These are phyloP conservation scores for Dascyllus trimaculatus DNA, from an alignment of 2,113 vertebrate genomes.

Conservation along the genomic window DNA sequence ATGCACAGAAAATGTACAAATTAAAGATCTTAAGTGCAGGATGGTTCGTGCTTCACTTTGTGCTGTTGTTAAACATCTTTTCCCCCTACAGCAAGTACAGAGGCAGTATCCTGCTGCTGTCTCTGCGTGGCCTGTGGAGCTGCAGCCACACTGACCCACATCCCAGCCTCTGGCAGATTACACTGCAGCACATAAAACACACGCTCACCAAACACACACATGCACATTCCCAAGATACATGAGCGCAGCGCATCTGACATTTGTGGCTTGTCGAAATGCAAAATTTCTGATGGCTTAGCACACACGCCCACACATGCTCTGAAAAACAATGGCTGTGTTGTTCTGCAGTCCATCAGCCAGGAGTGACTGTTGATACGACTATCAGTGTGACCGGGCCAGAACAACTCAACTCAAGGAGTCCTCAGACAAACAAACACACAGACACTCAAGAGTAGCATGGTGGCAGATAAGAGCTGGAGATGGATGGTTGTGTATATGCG, in stretches of 20 bases:
- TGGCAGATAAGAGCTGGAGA: slow-evolving; percentile 67
- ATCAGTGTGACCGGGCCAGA: slow-evolving; percentile 58
- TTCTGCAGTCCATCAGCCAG: slow-evolving; percentile 65
- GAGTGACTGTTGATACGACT: slow-evolving; percentile 66
- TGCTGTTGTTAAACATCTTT: slow-evolving; percentile 14
- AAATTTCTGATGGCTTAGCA: slow-evolving; percentile 62
- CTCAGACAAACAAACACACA: slow-evolving; percentile 43
- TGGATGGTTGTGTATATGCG: slow-evolving; percentile 32
- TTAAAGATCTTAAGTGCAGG: neutral
- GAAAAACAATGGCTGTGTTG: slow-evolving; percentile 62
- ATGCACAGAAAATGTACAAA: neutral
- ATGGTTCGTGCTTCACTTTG: slow-evolving; percentile 9
- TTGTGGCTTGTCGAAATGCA: slow-evolving; percentile 47
- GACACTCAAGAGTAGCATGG: slow-evolving; percentile 37
- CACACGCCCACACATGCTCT: slow-evolving; percentile 20
- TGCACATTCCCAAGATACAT: slow-evolving; percentile 22
- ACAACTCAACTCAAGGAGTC: slow-evolving; percentile 54
- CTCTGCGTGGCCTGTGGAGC: slow-evolving; percentile 18
- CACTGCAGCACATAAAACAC: slow-evolving; percentile 40
- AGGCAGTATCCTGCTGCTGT: slow-evolving; percentile 31
- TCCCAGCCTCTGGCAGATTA: slow-evolving; percentile 68
- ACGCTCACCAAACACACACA: slow-evolving; percentile 18
- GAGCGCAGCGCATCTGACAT: slow-evolving; percentile 38
- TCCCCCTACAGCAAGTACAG: slow-evolving; percentile 19
- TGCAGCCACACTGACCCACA: slow-evolving; percentile 73